Percentiles rank a stretch among this genome's conserved stretches.
These are phyloP conservation scores for Oasisia sp. DNA, from an alignment of 2,888 invertebrate genomes.

Conservation along the genomic window DNA sequence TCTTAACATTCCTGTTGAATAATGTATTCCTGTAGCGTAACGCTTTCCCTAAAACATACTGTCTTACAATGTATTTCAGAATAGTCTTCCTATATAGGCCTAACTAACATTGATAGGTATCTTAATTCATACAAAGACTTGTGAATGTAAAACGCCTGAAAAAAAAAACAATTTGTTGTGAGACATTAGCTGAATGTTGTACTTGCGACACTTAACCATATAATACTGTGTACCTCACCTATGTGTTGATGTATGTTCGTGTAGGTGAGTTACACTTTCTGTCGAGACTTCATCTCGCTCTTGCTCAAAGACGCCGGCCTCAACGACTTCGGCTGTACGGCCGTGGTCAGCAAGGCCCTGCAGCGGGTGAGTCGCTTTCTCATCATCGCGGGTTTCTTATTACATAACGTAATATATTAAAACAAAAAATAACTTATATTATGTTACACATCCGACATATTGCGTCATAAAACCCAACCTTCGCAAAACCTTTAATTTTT, in stretches of 20 bases:
- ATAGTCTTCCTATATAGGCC: no score
- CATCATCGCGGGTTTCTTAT: not conserved
- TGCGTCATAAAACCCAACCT: not conserved
- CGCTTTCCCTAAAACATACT: no score
- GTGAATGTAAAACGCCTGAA: no score
- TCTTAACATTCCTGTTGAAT: no score
- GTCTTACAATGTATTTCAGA: no score
- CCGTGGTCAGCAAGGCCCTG: conserved; percentile 71
- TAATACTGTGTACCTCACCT: no score
- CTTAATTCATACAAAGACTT: no score
- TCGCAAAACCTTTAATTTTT: no score
- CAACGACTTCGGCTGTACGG: conserved; percentile 68
- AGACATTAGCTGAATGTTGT: no score
- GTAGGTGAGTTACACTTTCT: conserved; percentile 72
- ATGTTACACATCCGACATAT: not conserved
- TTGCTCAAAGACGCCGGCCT: conserved; percentile 67
- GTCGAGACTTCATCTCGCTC: conserved; percentile 71
- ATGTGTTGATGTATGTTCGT: not conserved
- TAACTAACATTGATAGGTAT: no score
- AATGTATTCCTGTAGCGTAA: no score
- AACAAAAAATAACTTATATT: not conserved
- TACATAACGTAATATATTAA: not conserved
- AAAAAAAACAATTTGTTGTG: no score
- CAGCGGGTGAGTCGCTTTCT: conserved; percentile 65
- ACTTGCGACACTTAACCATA: not conserved